Percentiles rank a stretch among this genome's conserved stretches.
phyloP scores from a whole-genome alignment of 1,140 invertebrate genomes.

The Zaprionus taronus region DNA sequence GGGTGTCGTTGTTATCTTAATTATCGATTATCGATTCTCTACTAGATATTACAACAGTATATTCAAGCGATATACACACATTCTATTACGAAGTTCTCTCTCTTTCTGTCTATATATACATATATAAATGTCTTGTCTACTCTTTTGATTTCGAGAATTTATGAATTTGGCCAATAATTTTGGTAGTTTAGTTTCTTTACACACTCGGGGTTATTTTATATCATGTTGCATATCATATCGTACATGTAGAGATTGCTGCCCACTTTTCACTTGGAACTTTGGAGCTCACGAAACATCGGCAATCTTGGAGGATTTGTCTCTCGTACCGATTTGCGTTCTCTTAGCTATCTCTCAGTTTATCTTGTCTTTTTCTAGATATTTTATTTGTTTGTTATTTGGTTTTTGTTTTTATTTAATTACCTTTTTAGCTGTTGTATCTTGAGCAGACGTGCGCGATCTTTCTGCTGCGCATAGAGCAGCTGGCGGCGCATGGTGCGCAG shows the following conservation, averaged over 20 bases:
- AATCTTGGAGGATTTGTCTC: slow-evolving; percentile 11
- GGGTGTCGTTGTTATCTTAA: slow-evolving; percentile 30
- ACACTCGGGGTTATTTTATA: slow-evolving; percentile 3
- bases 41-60: slow-evolving; percentile 23
- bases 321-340: slow-evolving; percentile 1
- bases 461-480: slow-evolving; percentile 79
- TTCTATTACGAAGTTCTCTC: slow-evolving; percentile 23
- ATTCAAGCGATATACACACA: slow-evolving; percentile 14
- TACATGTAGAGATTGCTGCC: background rate
- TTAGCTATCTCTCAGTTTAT: slow-evolving; percentile 8
- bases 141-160: slow-evolving; percentile 23
- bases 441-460: slow-evolving; percentile 78
- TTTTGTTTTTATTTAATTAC: slow-evolving; percentile 66
- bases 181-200: slow-evolving; percentile 11
- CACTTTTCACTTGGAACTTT: slow-evolving; percentile 9
- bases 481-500: slow-evolving; percentile 80
- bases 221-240: slow-evolving; percentile 23
- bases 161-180: slow-evolving; percentile 42
- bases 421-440: slow-evolving; percentile 83
- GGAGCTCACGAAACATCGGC: slow-evolving; percentile 14
- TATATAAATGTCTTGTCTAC: slow-evolving; percentile 3
- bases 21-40: slow-evolving; percentile 5
- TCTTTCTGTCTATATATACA: background rate
- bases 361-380: slow-evolving; percentile 28
- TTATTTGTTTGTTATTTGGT: slow-evolving; percentile 14